Evolutionary conservation across 2,113 vertebrate genomes (phyloP), one percentile per base, ranked within the genome.

Genomic region (Atractosteus spatula): DNA sequence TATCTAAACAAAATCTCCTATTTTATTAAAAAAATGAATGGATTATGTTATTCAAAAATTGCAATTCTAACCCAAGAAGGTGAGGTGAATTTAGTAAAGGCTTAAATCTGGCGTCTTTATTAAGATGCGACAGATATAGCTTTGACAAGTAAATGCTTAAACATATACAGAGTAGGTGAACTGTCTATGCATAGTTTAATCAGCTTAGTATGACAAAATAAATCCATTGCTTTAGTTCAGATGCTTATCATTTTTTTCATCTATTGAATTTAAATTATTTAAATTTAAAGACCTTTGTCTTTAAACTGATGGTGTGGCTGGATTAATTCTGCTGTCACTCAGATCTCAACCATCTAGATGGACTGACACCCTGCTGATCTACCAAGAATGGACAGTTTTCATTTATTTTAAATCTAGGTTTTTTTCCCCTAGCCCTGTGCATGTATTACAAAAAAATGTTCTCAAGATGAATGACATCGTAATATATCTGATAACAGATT

Each of bases 141-240:
- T 83, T 83, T 74, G 66, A 81, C 80, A 86, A 89, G 79, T 73
- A 82, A 79, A 85, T 85, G 64, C 78, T 86, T 91, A 91, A 91
- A 74, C 74, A 80, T 83, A 81, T 79, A 77, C 66, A 3, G 55
- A n/a, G 70, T 74, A 59, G 70, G 55, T 77, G 76, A 81, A 70
- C 71, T 43, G 55, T 69, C 71, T 63, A 64, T 72, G 69, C 75
- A 71, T 76, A 55, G 51, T 77, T 77, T 80, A 74, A 84, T 79
- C 75, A 78, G 71, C 70, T 74, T 74, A 73, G 84, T 87, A 92
- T 86, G 89, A 83, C 82, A 82, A 77, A 81, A 82, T 85, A 93
- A 90, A 91, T 90, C 78, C 75, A 69, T 78, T 86, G 89, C 83
- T 90, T 92, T 85, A 87, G 82, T 87, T 91, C 88, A 75, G 74